A percentile compares a stretch with the other conserved stretches of the same genome.
Conservation (phyloP, 2,113 vertebrate species). For the Emydura subglobosa region DNA sequence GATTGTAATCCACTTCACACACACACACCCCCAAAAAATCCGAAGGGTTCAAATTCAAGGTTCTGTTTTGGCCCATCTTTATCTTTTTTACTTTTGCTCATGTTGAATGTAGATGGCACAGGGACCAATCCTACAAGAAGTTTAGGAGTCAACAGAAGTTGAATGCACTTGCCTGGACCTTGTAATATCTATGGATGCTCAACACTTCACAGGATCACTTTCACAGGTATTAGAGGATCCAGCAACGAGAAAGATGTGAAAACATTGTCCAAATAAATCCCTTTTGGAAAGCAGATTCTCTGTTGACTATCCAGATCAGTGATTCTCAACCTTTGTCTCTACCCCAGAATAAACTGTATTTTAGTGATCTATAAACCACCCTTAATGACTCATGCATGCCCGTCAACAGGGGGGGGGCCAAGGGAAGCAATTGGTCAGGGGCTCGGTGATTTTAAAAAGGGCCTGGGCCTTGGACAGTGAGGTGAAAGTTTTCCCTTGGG, state of each 20-base stretch:
- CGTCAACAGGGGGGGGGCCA: too few relatives aligned
- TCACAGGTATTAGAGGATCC: not conserved
- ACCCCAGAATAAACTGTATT: not conserved
- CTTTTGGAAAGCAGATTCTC: not conserved
- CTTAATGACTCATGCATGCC: not conserved
- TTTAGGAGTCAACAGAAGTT: too few relatives aligned
- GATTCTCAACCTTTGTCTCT: not conserved
- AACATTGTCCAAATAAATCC: not conserved
- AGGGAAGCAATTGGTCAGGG: too few relatives aligned
- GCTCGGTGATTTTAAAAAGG: too few relatives aligned
- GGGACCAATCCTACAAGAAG: not conserved
- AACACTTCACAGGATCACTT: too few relatives aligned
- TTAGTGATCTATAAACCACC: not conserved
- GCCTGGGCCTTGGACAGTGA: too few relatives aligned
- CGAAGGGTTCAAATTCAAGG: not conserved
- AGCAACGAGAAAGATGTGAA: not conserved
- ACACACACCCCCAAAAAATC: not conserved
- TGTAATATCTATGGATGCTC: not conserved
- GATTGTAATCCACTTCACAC: not conserved
- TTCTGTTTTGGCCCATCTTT: not conserved
- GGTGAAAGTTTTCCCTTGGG: too few relatives aligned
- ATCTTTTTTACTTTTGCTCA: not conserved
- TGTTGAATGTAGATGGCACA: not conserved
- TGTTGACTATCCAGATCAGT: too few relatives aligned
- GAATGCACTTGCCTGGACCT: not conserved